phyloP scores from a whole-genome alignment of 2,113 vertebrate species.

The Megaceryle maxima region DNA sequence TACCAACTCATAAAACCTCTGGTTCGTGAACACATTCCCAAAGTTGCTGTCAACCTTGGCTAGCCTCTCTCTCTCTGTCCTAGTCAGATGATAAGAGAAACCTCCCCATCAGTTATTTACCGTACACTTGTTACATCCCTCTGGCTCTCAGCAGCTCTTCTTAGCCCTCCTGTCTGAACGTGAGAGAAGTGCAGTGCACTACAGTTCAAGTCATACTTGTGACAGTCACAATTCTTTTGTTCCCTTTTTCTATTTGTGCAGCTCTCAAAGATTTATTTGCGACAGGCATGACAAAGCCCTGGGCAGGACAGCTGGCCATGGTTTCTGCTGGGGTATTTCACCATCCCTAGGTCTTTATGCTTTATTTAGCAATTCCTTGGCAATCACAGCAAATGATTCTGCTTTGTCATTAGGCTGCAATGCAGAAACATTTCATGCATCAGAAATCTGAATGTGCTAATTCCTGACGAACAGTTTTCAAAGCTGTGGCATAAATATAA shows the following conservation, averaged over 20 bases:
- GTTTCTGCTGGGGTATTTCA: background rate
- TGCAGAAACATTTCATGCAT: background rate
- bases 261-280: background rate
- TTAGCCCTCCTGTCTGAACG: background rate
- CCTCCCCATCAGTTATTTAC: background rate
- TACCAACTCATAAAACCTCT: background rate
- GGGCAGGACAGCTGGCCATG: background rate
- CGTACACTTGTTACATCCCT: background rate
- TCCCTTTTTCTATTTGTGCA: background rate
- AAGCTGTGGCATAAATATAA: background rate
- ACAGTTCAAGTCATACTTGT: background rate
- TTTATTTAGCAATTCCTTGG: conserved; percentile 14
- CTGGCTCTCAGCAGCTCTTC: background rate
- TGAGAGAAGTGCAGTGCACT: background rate
- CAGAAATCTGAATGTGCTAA: background rate
- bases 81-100: background rate
- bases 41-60: background rate
- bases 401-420: background rate
- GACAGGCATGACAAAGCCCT: background rate
- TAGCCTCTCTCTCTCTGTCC: background rate
- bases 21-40: background rate
- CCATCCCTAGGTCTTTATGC: background rate
- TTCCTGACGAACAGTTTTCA: background rate
- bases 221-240: background rate
- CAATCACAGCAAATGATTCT: background rate